Base-by-base conservation (phyloP, 2,797 vertebrate species). In the Poecilia picta region DNA sequence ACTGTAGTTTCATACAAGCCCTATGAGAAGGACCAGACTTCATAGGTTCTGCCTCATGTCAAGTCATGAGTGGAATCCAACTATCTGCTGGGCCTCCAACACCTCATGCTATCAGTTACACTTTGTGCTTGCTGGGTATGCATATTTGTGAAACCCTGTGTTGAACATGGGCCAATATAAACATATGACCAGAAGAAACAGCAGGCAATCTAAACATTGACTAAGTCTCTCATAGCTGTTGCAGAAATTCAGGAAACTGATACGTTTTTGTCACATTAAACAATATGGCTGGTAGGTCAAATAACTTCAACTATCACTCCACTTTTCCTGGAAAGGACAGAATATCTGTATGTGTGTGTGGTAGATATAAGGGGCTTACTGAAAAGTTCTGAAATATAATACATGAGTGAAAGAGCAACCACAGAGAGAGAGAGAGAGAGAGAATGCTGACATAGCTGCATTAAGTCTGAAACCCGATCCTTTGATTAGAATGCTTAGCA, bases 381-480 rank as follows among this genome's bases (percentile, higher is more conserved):
- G 88, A 75, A 90, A 86, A 87, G 33, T 82, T 3, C 0, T 87
- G 91, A 87, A 92, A 92, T 81, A 74, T 81, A 89, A 91, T 91
- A 83, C 45, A 66, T 70, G 49, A 70, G n/a, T 13, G n/a, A 57
- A 11, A 57, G 1, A 13, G 25, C 11, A n/a, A 25, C 55, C 25
- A 11, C 12, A 0, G 12, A 2, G 1, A 8, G 23, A 28, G 25
- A n/a, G 0, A n/a, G 3, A n/a, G 8, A 28, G n/a, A 57, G 25
- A 57, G 55, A 15, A 12, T 2, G 51, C 11, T 57, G 55, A 28
- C 55, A 57, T 57, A 13, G 51, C 23, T 25, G 51, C 51, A 53
- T 53, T 53, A 53, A 53, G 23, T 53, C 51, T 25, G 51, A 53
- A 53, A 53, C 51, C 23, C 11, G 23, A 53, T 4, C 23, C 51